Conservation (phyloP, 2,888 invertebrate species). For the Drosophila pegasa region DNA sequence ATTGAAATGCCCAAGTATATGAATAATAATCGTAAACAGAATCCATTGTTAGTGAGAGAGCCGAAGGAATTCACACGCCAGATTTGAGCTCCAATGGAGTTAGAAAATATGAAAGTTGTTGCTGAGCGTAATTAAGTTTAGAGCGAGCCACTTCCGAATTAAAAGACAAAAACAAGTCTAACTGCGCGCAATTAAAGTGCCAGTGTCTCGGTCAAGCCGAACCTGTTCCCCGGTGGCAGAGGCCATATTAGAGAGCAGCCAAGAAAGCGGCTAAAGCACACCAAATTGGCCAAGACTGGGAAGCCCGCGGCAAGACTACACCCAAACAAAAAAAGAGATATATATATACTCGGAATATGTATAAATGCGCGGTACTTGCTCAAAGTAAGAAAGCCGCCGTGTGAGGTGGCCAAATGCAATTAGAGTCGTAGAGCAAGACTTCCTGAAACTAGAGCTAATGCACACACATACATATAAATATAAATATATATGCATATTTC, state of each 20-base stretch:
- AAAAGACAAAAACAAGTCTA: conserved; percentile 66
- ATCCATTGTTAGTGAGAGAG: background rate
- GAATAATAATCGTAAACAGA: background rate
- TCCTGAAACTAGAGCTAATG: conserved; percentile 38
- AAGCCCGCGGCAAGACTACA: conserved; percentile 16
- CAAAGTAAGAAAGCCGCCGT: conserved; percentile 56
- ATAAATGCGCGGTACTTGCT: conserved; percentile 16
- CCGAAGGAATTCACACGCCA: conserved; percentile 28
- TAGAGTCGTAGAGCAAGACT: conserved; percentile 33
- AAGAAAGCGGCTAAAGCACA: conserved; percentile 41
- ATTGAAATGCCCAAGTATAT: background rate
- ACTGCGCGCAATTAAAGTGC: conserved; percentile 70
- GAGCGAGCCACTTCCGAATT: conserved; percentile 51
- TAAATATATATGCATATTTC: background rate
- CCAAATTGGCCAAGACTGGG: conserved; percentile 48
- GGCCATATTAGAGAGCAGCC: conserved; percentile 44
- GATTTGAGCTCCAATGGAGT: conserved; percentile 37
- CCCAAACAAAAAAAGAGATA: conserved; percentile 24
- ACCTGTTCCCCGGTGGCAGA: conserved; percentile 55
- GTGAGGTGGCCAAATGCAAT: conserved; percentile 45
- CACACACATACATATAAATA: background rate
- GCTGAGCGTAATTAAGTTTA: conserved; percentile 48
- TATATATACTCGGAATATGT: background rate
- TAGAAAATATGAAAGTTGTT: conserved; percentile 65
- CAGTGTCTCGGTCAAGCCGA: conserved; percentile 62